Base-by-base conservation (phyloP, 2,888 invertebrate species). In the Spialia ferax region DNA sequence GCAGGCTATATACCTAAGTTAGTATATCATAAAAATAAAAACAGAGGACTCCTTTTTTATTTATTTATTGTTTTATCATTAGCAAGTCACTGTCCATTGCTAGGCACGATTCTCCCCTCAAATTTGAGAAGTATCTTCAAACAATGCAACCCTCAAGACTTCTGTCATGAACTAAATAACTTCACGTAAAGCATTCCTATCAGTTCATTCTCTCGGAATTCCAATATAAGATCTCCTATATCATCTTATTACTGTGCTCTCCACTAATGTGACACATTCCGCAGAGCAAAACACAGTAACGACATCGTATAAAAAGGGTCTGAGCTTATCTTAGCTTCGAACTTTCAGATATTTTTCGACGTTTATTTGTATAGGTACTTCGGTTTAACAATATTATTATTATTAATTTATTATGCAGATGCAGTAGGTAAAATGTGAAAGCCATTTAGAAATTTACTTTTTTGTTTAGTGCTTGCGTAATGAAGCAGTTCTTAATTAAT, bases 231-330 rank as follows among this genome's bases (percentile, higher is more conserved):
- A 52, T 54, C 59, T 26, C 54, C 65, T 66, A 66, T 60, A 54
- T 66, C 54, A 60, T 60, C 60, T 52, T 50, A 59, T 60, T 66
- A 54, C 54, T 38, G 59, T 60, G 50, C 35, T 50, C 48, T 22
- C 50, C 50, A 32, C 59, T 66, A 60, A 66, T 66, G 65, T 54
- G 60, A 60, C 59, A 56, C 63, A 66, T 66, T 66, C 65, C 65
- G 13, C 38, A 54, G 29, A 52, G 60, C 65, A 60, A 64, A 64
- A 64, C 65, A 38, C 52, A 52, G 42, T 65, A 60, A 65, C 65
- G 59, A 60, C 54, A 4, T 60, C 60, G 29, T 66, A 66, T 45
- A 66, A 60, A 66, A 66, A 66, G 15, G 2, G 18, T 45, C 8
- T 45, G 18, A 18, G 15, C 18, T 45, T 18, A 45, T 8, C 45